Conservation (phyloP, 2,888 invertebrate species). For the Epinotia nisella region DNA sequence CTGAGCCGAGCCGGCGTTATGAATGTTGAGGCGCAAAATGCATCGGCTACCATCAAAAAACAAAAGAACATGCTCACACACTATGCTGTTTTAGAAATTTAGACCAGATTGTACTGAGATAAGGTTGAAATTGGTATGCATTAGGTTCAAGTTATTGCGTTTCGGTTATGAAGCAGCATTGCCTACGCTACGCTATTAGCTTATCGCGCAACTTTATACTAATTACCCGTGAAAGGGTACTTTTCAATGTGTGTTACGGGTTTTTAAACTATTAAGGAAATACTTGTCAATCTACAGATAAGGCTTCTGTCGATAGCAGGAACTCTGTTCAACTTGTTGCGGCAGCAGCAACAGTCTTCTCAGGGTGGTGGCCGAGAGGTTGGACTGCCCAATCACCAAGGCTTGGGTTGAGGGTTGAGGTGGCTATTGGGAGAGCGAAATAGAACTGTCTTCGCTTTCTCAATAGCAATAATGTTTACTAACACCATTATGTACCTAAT, state of each 20-base stretch:
- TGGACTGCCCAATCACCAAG: no score
- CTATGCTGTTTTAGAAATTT: not conserved
- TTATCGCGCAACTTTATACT: slow-evolving; percentile 13
- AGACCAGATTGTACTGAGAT: not conserved
- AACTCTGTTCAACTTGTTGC: no score
- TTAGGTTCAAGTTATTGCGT: not conserved
- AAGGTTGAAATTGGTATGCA: not conserved
- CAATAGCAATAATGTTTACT: no score
- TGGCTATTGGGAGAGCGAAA: no score
- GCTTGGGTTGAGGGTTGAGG: no score
- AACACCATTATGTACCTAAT: no score
- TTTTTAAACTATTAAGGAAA: not conserved
- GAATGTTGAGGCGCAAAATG: not conserved
- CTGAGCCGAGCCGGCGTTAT: not conserved
- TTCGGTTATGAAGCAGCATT: not conserved
- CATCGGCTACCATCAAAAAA: not conserved
- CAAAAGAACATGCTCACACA: not conserved
- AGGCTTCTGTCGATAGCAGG: not conserved
- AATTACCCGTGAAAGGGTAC: slow-evolving; percentile 14
- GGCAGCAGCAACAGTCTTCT: no score
- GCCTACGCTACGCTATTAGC: not conserved
- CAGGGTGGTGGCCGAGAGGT: no score
- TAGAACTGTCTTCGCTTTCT: no score
- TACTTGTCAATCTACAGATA: not conserved
- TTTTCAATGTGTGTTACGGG: not conserved